These are phyloP conservation scores for Chrysolina americana DNA, from an alignment of 2,888 invertebrate genomes.

Conservation along the genomic window DNA sequence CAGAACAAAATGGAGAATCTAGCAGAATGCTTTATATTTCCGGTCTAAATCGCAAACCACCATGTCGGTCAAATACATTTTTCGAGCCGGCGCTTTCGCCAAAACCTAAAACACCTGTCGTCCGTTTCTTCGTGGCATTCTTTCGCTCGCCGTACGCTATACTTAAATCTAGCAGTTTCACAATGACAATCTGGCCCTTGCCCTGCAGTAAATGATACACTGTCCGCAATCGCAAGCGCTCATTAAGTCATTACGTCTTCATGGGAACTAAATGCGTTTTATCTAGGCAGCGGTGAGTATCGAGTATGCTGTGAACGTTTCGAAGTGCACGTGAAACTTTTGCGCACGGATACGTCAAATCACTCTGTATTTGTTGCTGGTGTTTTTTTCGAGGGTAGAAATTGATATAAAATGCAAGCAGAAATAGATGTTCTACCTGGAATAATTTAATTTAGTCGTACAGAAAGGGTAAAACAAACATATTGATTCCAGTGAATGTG, in stretches of 20 bases:
- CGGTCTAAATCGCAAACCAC: neutral
- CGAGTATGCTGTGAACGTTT: neutral
- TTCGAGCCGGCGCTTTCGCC: neutral
- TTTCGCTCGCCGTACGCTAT: neutral
- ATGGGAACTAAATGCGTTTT: slow-evolving; percentile 15
- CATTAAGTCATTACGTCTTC: slow-evolving; percentile 16
- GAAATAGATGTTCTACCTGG: too few relatives aligned
- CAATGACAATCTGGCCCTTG: slow-evolving; percentile 12
- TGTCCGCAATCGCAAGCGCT: neutral
- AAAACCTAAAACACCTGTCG: neutral
- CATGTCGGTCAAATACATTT: neutral
- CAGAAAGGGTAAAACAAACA: too few relatives aligned
- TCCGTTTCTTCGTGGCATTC: neutral
- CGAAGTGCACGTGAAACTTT: neutral
- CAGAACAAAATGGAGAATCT: too few relatives aligned
- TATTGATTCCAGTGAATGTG: too few relatives aligned
- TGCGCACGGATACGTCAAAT: too few relatives aligned
- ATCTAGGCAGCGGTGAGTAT: neutral
- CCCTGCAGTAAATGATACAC: slow-evolving; percentile 6
- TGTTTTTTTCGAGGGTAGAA: too few relatives aligned
- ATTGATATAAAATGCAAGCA: too few relatives aligned
- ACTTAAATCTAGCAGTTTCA: slow-evolving; percentile 1
- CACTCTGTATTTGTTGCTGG: too few relatives aligned
- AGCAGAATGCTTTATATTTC: neutral
- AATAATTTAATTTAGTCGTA: too few relatives aligned